A percentile compares a stretch with the other conserved stretches of the same genome.
Conservation (phyloP, 1,140 invertebrate genomes). For the Solenopsis fugax region DNA sequence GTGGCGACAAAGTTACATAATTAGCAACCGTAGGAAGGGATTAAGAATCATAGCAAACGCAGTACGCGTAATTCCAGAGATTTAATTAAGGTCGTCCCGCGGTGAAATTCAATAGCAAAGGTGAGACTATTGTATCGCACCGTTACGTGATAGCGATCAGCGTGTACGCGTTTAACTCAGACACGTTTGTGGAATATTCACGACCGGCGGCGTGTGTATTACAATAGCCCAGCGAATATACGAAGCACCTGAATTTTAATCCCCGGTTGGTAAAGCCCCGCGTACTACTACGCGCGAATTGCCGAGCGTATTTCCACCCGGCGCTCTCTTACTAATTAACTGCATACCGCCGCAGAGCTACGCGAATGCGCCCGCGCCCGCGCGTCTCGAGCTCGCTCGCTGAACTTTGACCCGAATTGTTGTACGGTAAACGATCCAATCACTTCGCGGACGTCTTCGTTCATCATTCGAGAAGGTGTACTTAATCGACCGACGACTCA, state of each 20-base stretch:
- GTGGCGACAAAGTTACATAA: neutral
- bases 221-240: constrained; percentile 11
- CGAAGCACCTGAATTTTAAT: constrained; percentile 52
- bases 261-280: neutral
- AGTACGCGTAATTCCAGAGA: neutral
- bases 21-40: neutral
- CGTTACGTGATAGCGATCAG: constrained; percentile 26
- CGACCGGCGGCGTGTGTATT: neutral
- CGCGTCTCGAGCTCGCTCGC: constrained; percentile 2
- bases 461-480: constrained; percentile 1
- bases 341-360: constrained; percentile 25
- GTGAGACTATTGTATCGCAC: constrained; percentile 3
- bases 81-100: neutral
- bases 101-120: neutral
- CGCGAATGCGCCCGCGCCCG: neutral
- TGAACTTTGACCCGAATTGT: constrained; percentile 62
- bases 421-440: constrained; percentile 54
- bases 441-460: neutral
- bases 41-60: neutral
- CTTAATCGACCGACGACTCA: constrained; percentile 15
- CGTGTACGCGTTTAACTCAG: neutral
- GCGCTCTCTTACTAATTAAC: constrained; percentile 43
- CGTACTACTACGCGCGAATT: constrained; percentile 19
- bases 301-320: constrained; percentile 9
- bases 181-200: constrained; percentile 48